These are phyloP conservation scores for Peromyscus attwateri DNA, from an alignment of 2,797 vertebrate genomes.

Conservation along the genomic window DNA sequence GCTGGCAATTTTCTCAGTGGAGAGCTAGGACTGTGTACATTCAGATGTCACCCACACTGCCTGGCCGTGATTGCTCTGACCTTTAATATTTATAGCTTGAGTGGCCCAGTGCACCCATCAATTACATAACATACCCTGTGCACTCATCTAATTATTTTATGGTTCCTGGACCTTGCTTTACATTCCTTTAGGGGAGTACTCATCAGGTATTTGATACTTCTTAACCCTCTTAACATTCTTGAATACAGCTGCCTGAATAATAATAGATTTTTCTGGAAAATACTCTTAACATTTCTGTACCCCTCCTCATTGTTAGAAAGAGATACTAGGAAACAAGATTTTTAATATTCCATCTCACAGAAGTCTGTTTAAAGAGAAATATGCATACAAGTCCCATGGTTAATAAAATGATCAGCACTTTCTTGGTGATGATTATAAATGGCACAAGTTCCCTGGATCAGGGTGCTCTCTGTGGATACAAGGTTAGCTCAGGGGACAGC, in stretches of 20 bases:
- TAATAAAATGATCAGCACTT: conserved; percentile 72
- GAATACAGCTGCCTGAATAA: conserved; percentile 47
- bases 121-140: conserved; percentile 29
- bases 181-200: conserved; percentile 49
- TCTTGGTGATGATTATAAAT: conserved; percentile 67
- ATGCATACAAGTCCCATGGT: conserved; percentile 12
- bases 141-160: conserved; percentile 56
- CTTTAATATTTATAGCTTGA: conserved; percentile 48
- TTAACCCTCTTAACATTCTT: conserved; percentile 15
- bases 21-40: neutral
- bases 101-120: conserved; percentile 46
- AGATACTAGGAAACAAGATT: conserved; percentile 54
- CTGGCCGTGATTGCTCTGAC: conserved; percentile 44
- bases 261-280: conserved; percentile 59
- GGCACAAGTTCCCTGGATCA: conserved; percentile 68
- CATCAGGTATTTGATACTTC: conserved; percentile 46
- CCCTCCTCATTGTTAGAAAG: neutral
- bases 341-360: conserved; percentile 63
- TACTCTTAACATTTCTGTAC: conserved; percentile 26
- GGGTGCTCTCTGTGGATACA: conserved; percentile 72
- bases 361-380: conserved; percentile 55
- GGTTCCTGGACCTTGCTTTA: conserved; percentile 26
- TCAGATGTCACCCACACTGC: neutral
- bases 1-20: conserved; percentile 37
- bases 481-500: conserved; percentile 76